Evolutionary conservation across 2,113 vertebrate species (phyloP).

Genomic region (Trematocara stigmaticum): DNA sequence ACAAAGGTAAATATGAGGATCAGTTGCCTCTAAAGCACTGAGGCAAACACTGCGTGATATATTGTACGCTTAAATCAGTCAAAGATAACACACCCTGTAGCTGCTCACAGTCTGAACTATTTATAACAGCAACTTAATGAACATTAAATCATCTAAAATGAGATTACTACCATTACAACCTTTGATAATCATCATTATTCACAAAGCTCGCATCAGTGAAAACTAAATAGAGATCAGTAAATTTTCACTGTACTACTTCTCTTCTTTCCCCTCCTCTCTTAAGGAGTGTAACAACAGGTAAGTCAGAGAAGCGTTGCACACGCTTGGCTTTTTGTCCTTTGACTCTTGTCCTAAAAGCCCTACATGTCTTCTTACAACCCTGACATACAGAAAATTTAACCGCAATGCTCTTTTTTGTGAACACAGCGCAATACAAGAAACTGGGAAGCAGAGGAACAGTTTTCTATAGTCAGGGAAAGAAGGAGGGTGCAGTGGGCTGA

Average conservation of each 20-base stretch:
- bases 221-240: background rate
- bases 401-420: background rate
- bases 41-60: background rate
- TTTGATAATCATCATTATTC: background rate
- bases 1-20: slow-evolving; percentile 6
- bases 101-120: background rate
- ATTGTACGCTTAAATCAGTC: background rate
- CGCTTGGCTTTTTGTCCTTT: background rate
- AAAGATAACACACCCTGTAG: background rate
- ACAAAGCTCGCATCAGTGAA: background rate
- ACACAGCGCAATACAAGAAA: background rate
- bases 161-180: background rate
- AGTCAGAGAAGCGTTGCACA: background rate
- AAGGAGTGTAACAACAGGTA: background rate
- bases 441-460: background rate
- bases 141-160: slow-evolving; percentile 1
- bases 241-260: background rate
- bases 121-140: slow-evolving; percentile 1
- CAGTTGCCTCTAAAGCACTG: background rate
- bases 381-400: slow-evolving; percentile 19
- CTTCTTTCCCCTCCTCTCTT: background rate
- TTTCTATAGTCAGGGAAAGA: background rate
- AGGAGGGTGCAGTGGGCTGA: background rate
- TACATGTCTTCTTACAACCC: background rate
- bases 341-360: slow-evolving; percentile 15